Conservation (phyloP, 1,140 invertebrate species). For the Megathymus violae region DNA sequence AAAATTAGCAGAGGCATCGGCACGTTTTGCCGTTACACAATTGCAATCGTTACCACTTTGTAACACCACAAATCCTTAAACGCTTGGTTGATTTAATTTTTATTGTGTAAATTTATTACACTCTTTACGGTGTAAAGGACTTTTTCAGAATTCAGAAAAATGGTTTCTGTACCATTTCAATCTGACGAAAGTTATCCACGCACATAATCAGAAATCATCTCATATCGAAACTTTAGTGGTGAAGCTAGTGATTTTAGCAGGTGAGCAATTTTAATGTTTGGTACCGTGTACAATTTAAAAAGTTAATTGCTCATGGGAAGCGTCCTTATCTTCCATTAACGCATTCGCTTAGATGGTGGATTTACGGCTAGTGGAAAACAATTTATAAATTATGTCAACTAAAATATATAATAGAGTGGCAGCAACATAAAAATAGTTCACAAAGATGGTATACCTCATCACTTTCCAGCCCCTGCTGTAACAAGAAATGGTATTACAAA, state of each 20-base stretch:
- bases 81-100: neutral
- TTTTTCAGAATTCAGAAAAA: neutral
- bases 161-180: neutral
- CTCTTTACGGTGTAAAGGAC: neutral
- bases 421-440: slow-evolving; percentile 83
- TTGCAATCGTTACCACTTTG: slow-evolving; percentile 22
- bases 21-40: slow-evolving; percentile 11
- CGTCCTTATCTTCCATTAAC: slow-evolving; percentile 79
- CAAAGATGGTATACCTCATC: slow-evolving; percentile 90
- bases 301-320: slow-evolving; percentile 75
- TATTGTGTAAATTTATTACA: neutral
- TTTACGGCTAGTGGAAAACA: slow-evolving; percentile 76
- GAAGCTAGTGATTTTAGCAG: slow-evolving; percentile 69
- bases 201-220: neutral
- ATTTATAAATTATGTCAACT: slow-evolving; percentile 75
- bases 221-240: slow-evolving; percentile 45
- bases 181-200: neutral
- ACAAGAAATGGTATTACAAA: slow-evolving; percentile 85
- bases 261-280: slow-evolving; percentile 62
- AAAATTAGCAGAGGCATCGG: slow-evolving; percentile 31
- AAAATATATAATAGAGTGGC: slow-evolving; percentile 80
- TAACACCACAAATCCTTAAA: slow-evolving; percentile 17
- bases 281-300: slow-evolving; percentile 63
- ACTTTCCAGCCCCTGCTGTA: slow-evolving; percentile 94
- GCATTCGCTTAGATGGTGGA: slow-evolving; percentile 71